A percentile compares a stretch with the other conserved stretches of the same genome.
These are phyloP conservation scores for Ophioninae sp. DNA, from an alignment of 2,888 invertebrate species.

Conservation along the genomic window DNA sequence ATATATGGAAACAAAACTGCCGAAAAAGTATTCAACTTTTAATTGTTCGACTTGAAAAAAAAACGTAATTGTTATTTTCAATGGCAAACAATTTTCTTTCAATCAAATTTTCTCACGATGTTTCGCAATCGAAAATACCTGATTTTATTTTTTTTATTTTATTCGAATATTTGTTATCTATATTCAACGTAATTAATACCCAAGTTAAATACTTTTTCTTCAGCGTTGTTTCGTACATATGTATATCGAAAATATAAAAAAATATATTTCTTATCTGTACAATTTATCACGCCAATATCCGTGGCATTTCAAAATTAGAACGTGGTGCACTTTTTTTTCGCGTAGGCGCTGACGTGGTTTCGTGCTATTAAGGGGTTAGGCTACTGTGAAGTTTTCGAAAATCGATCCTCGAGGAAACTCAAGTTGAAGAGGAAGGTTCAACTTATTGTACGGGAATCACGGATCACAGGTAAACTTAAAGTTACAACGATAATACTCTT, in stretches of 20 bases:
- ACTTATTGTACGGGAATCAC: too few relatives aligned
- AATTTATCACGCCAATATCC: neutral
- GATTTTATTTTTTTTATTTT: neutral
- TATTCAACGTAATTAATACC: neutral
- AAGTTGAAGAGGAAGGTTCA: too few relatives aligned
- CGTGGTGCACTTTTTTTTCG: neutral
- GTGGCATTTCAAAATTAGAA: slow-evolving; percentile 2
- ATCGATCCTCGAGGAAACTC: too few relatives aligned
- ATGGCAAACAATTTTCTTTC: neutral
- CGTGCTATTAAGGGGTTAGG: neutral
- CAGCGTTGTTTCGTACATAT: neutral
- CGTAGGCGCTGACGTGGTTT: neutral
- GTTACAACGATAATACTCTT: too few relatives aligned
- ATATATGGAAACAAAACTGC: neutral
- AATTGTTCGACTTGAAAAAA: neutral
- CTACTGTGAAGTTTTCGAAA: too few relatives aligned
- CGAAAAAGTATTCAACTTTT: neutral
- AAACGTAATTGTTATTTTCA: neutral
- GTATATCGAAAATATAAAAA: slow-evolving; percentile 17
- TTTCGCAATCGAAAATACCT: neutral
- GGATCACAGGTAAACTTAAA: too few relatives aligned
- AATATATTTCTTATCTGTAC: slow-evolving; percentile 7
- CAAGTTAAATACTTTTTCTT: neutral
- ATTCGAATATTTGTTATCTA: slow-evolving; percentile 1
- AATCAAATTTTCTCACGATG: neutral